Conservation (phyloP, 2,888 invertebrate species). For the Thysanoteuthis rhombus region DNA sequence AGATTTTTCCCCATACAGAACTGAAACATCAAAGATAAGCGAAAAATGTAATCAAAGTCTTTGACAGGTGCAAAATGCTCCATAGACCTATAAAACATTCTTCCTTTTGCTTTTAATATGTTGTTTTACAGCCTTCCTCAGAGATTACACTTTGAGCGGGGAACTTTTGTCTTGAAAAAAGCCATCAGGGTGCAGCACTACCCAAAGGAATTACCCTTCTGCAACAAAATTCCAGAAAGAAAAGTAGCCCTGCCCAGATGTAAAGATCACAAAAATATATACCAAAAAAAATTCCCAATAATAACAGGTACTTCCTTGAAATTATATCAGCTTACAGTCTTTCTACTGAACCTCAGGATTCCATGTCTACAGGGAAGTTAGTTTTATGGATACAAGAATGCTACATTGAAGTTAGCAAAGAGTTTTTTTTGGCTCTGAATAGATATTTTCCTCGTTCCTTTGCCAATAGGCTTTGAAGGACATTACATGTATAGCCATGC, state of each 20-base stretch:
- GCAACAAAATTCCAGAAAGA: not conserved
- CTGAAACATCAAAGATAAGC: not conserved
- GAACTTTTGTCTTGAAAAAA: slow-evolving; percentile 1
- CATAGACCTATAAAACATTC: not conserved
- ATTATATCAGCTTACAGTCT: not conserved
- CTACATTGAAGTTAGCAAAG: not conserved
- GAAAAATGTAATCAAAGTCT: not conserved
- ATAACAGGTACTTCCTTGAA: not conserved
- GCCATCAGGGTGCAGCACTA: not conserved
- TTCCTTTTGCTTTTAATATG: not conserved
- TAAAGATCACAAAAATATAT: not conserved
- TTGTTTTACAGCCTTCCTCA: not conserved
- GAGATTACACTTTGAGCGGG: not conserved
- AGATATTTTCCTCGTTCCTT: not conserved
- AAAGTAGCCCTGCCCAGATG: not conserved
- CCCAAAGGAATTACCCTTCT: not conserved
- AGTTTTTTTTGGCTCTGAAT: not conserved
- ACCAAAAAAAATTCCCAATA: not conserved
- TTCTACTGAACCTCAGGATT: not conserved
- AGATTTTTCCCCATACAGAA: not conserved
- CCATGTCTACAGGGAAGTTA: not conserved
- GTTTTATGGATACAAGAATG: not conserved
- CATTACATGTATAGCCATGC: no score
- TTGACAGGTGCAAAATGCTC: not conserved
- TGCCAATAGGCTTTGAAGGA: not conserved